A percentile compares a stretch with the other conserved stretches of the same genome.
Conservation (phyloP, 1,140 invertebrate genomes). For the Chymomyza costata region DNA sequence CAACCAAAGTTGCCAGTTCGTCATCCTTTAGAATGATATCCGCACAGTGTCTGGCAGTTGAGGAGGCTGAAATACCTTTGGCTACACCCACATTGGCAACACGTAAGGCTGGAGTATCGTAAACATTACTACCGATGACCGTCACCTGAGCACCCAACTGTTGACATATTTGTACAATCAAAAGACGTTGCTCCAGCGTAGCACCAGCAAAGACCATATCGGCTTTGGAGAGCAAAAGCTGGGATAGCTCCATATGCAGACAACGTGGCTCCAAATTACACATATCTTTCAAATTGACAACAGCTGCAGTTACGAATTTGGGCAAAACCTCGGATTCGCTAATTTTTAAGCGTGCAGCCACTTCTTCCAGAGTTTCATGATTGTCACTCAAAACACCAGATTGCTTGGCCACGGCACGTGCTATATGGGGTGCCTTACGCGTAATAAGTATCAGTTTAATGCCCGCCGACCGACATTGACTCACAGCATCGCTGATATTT, state of each 20-base stretch:
- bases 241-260: slow-evolving; percentile 30
- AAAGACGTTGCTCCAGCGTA: slow-evolving; percentile 11
- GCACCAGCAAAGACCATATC: slow-evolving; percentile 35
- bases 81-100: slow-evolving; percentile 34
- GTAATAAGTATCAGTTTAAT: slow-evolving; percentile 45
- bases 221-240: slow-evolving; percentile 26
- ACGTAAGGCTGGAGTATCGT: slow-evolving; percentile 19
- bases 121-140: slow-evolving; percentile 22
- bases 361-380: slow-evolving; percentile 11
- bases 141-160: slow-evolving; percentile 43
- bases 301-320: background rate
- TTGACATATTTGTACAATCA: slow-evolving; percentile 41
- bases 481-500: slow-evolving; percentile 14
- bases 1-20: slow-evolving; percentile 27
- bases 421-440: background rate
- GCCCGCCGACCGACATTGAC: slow-evolving; percentile 31
- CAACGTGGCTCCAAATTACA: slow-evolving; percentile 17
- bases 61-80: slow-evolving; percentile 11
- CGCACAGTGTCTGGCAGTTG: slow-evolving; percentile 17
- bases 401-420: slow-evolving; percentile 24
- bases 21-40: slow-evolving; percentile 34
- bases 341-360: slow-evolving; percentile 2
- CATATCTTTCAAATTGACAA: slow-evolving; percentile 32
- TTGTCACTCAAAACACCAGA: slow-evolving; percentile 21
- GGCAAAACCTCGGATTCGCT: background rate